Evolutionary conservation across 2,888 invertebrate species (phyloP).

Genomic region (Oligia latruncula): DNA sequence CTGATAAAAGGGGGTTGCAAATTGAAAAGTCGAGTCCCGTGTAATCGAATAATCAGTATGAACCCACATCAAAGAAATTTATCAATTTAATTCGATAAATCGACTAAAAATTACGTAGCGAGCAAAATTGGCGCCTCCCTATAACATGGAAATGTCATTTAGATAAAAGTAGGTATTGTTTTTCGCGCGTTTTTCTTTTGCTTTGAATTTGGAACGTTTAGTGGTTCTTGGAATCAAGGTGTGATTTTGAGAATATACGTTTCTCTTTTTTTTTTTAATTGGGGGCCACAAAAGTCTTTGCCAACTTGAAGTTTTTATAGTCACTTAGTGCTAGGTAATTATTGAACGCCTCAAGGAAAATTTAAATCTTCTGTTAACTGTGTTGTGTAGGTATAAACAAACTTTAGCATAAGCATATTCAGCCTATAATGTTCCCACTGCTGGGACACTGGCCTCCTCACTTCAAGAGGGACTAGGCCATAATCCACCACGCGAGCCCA

Average conservation of each 20-base stretch:
- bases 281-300: no score
- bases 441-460: no score
- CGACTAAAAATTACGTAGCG: conserved; percentile 82
- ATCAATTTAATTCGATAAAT: conserved; percentile 83
- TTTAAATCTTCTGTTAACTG: not conserved
- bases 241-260: not conserved
- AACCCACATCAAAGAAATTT: conserved; percentile 84
- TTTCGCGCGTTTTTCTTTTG: conserved; percentile 56
- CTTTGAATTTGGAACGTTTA: conserved; percentile 35
- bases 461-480: no score
- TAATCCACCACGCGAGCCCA: no score
- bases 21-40: conserved; percentile 86
- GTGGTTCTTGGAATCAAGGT: conserved; percentile 12
- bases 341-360: not conserved
- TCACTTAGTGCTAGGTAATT: not conserved
- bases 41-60: conserved; percentile 86
- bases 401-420: no score
- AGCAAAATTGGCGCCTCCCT: conserved; percentile 80
- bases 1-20: conserved; percentile 81
- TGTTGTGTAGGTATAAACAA: not conserved
- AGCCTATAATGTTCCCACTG: no score
- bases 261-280: not conserved
- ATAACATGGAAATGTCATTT: conserved; percentile 82
- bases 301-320: not conserved
- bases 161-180: conserved; percentile 68